These are phyloP conservation scores for Pseudomyrmex sp. DNA, from an alignment of 1,140 invertebrate species.

Conservation along the genomic window DNA sequence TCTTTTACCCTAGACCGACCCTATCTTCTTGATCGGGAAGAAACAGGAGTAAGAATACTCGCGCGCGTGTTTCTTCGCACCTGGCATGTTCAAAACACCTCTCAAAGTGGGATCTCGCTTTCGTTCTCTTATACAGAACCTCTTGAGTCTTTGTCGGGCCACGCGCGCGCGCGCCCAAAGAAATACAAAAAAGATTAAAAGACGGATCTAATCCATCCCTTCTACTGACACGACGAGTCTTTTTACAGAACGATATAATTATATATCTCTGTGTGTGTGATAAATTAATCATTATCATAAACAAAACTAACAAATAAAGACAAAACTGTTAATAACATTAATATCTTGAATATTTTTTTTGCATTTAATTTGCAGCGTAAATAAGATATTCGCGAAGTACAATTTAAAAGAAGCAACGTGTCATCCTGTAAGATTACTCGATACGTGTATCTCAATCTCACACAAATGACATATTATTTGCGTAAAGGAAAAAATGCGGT, in stretches of 20 bases:
- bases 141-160: conserved; percentile 63
- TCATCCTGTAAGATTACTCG: conserved; percentile 6
- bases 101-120: conserved; percentile 59
- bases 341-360: not conserved
- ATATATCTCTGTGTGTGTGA: not conserved
- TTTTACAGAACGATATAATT: conserved; percentile 7
- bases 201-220: conserved; percentile 55
- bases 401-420: not conserved
- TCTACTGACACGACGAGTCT: not conserved
- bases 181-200: conserved; percentile 56
- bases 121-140: conserved; percentile 59
- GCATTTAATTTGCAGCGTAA: not conserved
- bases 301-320: conserved; percentile 5
- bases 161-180: conserved; percentile 72
- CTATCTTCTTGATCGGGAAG: conserved; percentile 18
- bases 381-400: not conserved
- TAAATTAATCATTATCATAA: not conserved
- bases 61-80: conserved; percentile 69
- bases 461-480: conserved; percentile 1
- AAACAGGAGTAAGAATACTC: conserved; percentile 41
- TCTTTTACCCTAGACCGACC: conserved; percentile 40
- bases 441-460: conserved; percentile 38
- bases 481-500: conserved; percentile 44
- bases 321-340: not conserved
- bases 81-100: conserved; percentile 66